Conservation (phyloP, 2,113 vertebrate genomes). For the Salvelinus fontinalis region DNA sequence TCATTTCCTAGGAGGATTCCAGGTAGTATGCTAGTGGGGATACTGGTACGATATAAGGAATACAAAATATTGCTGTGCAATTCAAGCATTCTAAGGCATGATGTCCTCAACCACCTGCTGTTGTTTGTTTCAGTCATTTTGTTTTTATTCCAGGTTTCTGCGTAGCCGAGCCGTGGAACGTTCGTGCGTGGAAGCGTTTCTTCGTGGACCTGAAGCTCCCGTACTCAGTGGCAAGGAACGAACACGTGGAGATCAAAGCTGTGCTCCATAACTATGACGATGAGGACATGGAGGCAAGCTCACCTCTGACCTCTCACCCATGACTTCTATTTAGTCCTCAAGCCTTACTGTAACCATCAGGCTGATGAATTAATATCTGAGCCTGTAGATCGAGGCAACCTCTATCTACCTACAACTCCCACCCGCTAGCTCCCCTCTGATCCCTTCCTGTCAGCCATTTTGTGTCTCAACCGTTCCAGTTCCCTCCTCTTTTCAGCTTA, state of each 20-base stretch:
- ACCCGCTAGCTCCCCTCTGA: no score
- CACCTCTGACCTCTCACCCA: background rate
- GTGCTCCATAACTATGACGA: conserved; percentile 72
- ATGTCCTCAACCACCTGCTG: background rate
- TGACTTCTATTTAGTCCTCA: background rate
- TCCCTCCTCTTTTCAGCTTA: background rate
- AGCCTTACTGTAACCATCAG: no score
- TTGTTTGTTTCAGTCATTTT: background rate
- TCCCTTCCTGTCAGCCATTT: no score
- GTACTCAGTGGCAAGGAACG: conserved; percentile 72
- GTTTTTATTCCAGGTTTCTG: conserved; percentile 68
- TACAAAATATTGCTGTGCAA: no score
- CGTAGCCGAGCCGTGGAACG: conserved; percentile 72
- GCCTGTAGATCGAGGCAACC: no score
- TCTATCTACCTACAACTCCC: no score
- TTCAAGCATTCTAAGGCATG: no score
- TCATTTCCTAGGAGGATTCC: no score
- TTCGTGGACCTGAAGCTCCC: conserved; percentile 78
- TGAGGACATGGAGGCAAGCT: conserved; percentile 55
- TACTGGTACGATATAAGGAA: no score
- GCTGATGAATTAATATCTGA: no score
- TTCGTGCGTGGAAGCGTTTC: conserved; percentile 63
- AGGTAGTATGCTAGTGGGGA: no score
- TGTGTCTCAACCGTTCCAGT: no score
- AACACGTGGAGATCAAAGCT: conserved; percentile 76